A percentile compares a stretch with the other conserved stretches of the same genome.
Conservation (phyloP, 2,797 vertebrate species). For the Acanthurus tractus region DNA sequence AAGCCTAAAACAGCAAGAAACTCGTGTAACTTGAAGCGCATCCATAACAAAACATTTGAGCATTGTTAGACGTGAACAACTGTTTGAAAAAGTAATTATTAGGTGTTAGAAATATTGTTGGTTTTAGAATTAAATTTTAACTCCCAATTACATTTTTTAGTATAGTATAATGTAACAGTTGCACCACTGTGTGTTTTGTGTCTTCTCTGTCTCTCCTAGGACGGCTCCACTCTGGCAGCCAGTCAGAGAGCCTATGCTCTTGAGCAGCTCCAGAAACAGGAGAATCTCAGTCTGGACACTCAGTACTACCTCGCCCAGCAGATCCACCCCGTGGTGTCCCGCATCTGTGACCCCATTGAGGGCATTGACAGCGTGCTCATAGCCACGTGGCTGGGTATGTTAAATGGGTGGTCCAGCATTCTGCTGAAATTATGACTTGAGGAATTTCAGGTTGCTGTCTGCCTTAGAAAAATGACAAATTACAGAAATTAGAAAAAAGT, state of each 20-base stretch:
- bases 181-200: too few species aligned
- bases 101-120: too few species aligned
- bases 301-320: constrained; percentile 98
- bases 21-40: too few species aligned
- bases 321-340: constrained; percentile 95
- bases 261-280: constrained; percentile 96
- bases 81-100: too few species aligned
- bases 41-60: too few species aligned
- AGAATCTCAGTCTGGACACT: constrained; percentile 90
- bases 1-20: too few species aligned
- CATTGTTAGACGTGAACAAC: too few species aligned
- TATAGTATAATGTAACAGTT: too few species aligned
- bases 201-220: constrained; percentile 77
- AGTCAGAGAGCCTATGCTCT: constrained; percentile 94
- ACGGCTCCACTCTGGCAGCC: constrained; percentile 92
- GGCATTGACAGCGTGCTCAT: constrained; percentile 95
- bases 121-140: too few species aligned
- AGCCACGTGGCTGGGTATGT: constrained; percentile 95
- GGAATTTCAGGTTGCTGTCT: constrained; percentile 10
- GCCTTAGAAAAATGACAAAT: constrained; percentile 1
- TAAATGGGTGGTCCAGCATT: not conserved
- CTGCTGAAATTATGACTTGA: constrained; percentile 5
- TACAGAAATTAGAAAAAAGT: not conserved
- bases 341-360: constrained; percentile 97
- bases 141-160: too few species aligned